Evolutionary conservation across 2,888 invertebrate species (phyloP), one percentile per base, ranked within the genome.

Genomic region (Lepetodrilus schrolli): DNA sequence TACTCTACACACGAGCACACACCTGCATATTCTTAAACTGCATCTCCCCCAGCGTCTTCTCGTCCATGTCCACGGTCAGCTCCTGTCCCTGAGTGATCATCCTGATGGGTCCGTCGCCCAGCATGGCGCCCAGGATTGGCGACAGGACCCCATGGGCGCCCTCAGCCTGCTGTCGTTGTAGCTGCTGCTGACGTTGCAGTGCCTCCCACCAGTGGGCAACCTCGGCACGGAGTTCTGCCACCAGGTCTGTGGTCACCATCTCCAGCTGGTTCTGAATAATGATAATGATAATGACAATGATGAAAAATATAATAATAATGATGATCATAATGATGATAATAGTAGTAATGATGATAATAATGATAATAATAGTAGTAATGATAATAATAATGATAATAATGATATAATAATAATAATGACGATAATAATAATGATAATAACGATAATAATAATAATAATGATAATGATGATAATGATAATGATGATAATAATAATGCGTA

Each of bases 21-120:
- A 94, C 94, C 93, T 96, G 97, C 88, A 95, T 94, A 89, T 98
- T 97, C 89, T 97, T 98, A 88, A 97, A 96, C 23, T 96, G 96
- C 93, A 96, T 95, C 90, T 97, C 97, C 47, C 94, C 94, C 1
- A 97, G 91, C 1, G 95, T 95, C 82, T 97, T 95, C 88, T 97
- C 97, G 89, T 98, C 97, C 84, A 95, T 95, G 85, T 98, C 97
- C 2, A 95, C 95, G 0, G 96, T 96, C 5, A 98, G 91, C 89
- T 98, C 98, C 90, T 97, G 97, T 0, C 97, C 97, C 78, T 91
- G 90, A 0, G 96, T 97, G 80, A 97, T 97, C 93, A 97, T 96
- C 51, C 97, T 92, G 70, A 97, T 93, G 0, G 96, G 96, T 0
- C 96, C 96, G 84, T 96, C 96, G 1, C 94, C 94, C 0, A 95